Evolutionary conservation across 2,888 invertebrate species (phyloP), one percentile per base, ranked within the genome.

Genomic region (Nycteola revayana): DNA sequence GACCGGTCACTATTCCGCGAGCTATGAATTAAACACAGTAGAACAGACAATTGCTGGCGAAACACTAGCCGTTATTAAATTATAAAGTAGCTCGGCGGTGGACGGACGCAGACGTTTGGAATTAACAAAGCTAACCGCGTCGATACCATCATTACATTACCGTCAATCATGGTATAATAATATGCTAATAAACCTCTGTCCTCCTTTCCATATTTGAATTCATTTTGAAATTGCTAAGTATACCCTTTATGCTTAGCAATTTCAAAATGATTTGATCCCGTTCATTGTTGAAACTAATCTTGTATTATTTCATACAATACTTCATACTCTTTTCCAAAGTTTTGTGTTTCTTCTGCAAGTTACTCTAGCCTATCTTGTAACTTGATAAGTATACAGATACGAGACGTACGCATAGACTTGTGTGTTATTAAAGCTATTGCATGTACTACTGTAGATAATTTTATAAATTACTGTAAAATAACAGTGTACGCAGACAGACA

Each of bases 41-140:
- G 57, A 55, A 57, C 55, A 56, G 52, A 56, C 54, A 63, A 62
- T 63, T 64, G 63, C 64, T 66, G 52, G 66, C 67, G 64, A 75
- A 74, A 75, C 67, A 62, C 58, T 57, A 42, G 61, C 67, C 65
- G 72, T 71, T 75, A 75, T 75, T 83, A 75, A 80, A 81, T 77
- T 77, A 81, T 76, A 72, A 76, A 74, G 60, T 59, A 62, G 66
- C 56, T 60, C 54, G 60, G 54, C 32, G 48, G 38, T 49, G 53
- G 62, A 53, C 46, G 56, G 47, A 53, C 24, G 28, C 26, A 38
- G 40, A 51, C 55, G 35, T 35, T 36, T 41, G 37, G 42, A 50
- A 51, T 50, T 42, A 51, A 45, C 32, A 54, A 44, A 43, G 32
- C 47, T 43, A 39, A 42, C 29, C 27, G 27, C 24, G 22, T 34